Base-by-base conservation (phyloP, 2,797 vertebrate genomes). In the Spheniscus humboldti region DNA sequence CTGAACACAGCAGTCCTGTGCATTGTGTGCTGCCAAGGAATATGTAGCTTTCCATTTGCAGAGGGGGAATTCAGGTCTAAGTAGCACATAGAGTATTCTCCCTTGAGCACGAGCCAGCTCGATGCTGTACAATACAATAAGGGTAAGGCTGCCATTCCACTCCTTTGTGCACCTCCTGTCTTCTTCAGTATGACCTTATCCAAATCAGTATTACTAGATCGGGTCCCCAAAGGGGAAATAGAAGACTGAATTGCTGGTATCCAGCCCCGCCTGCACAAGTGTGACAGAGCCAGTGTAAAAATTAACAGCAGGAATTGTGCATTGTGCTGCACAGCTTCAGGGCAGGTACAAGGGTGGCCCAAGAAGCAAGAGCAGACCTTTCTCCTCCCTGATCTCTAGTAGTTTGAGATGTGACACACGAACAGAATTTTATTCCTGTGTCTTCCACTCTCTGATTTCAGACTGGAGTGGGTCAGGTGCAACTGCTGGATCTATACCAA, bases 391-490 rank as follows among this genome's bases (percentile, higher is more conserved):
- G 39, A 12, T 66, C 18, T 73, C 64, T 50, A 37, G 56, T 24
- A 50, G 41, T 31, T 43, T 64, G 66, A 86, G 35, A 69, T 52
- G 45, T 66, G 37, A 69, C 35, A 59, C 27, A 15, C 0, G 1
- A 41, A 48, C 4, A n/a, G 27, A 72, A 50, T 62, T 79, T 82
- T 56, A 62, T 63, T 81, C 68, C 57, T 64, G 17, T 52, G n/a
- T 45, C 18, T 89, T 69, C 30, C 22, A 4, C 25, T 73, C 22
- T 97, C n/a, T 95, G 20, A 37, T 94, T 98, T 94, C 96, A 99
- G 99, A 98, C 56, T 98, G 98, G 97, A 99, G 97, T 48, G 97
- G 76, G n/a, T 97, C 97, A 76, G 86, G 82, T 64, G 97, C 94
- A n/a, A 81, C 55, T n/a, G 87, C 94, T 62, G 95, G 43, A 41